phyloP scores from a whole-genome alignment of 2,888 invertebrate genomes.

The Drosophila demipolita region DNA sequence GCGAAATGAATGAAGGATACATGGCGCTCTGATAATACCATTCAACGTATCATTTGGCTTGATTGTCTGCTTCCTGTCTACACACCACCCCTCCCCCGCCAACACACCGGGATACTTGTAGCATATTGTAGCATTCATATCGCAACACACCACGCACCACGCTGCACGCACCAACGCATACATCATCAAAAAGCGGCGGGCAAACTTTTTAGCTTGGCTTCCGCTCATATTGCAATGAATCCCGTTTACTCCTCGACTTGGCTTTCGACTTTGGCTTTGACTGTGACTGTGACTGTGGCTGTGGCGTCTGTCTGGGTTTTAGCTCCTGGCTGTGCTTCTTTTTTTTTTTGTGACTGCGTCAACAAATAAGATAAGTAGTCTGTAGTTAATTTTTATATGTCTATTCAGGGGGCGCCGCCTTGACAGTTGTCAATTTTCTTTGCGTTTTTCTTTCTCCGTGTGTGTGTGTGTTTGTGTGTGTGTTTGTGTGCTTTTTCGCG shows the following conservation, averaged over 20 bases:
- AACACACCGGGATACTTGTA: slow-evolving; percentile 32
- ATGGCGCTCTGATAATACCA: slow-evolving; percentile 42
- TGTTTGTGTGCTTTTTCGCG: not conserved
- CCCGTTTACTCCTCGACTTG: slow-evolving; percentile 4
- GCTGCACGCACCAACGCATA: slow-evolving; percentile 28
- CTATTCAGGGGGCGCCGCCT: slow-evolving; percentile 61
- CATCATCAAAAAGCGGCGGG: slow-evolving; percentile 51
- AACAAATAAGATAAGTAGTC: slow-evolving; percentile 81
- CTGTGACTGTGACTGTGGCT: not conserved
- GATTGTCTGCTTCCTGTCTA: slow-evolving; percentile 71
- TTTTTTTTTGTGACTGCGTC: slow-evolving; percentile 44
- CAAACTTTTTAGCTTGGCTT: slow-evolving; percentile 53
- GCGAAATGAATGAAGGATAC: slow-evolving; percentile 4
- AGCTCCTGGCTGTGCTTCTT: slow-evolving; percentile 16
- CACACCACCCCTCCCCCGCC: slow-evolving; percentile 24
- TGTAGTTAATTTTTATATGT: slow-evolving; percentile 82
- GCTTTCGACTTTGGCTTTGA: slow-evolving; percentile 4
- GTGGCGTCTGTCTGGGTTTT: slow-evolving; percentile 18
- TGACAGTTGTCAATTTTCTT: slow-evolving; percentile 79
- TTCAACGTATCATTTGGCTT: slow-evolving; percentile 66
- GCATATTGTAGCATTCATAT: slow-evolving; percentile 55
- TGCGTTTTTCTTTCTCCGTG: slow-evolving; percentile 25
- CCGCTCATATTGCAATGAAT: slow-evolving; percentile 53
- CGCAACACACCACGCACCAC: slow-evolving; percentile 11
- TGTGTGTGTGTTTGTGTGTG: slow-evolving; percentile 21